phyloP scores from a whole-genome alignment of 1,140 invertebrate species.

The Calliopsis andreniformis region DNA sequence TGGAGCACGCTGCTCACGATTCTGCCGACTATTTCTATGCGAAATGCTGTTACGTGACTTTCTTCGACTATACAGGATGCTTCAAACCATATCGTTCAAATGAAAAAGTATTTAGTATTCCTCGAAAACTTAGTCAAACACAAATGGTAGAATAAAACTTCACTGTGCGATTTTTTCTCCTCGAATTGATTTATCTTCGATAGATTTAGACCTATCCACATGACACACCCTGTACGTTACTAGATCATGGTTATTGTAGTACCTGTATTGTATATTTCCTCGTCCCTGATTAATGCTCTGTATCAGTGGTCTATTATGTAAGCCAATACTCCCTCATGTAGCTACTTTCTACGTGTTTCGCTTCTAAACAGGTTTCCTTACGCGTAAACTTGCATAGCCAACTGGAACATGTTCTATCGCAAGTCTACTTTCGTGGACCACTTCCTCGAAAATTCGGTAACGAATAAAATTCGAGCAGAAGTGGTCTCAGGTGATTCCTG shows the following conservation, averaged over 20 bases:
- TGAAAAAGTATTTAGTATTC: too few relatives aligned
- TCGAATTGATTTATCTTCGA: too few relatives aligned
- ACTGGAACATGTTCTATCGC: neutral
- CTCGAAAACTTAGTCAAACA: too few relatives aligned
- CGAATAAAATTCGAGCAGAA: too few relatives aligned
- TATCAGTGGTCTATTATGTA: neutral
- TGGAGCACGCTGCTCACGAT: neutral
- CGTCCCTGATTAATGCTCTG: neutral
- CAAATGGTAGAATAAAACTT: too few relatives aligned
- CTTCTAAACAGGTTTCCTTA: conserved; percentile 17
- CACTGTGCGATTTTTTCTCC: too few relatives aligned
- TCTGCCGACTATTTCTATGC: neutral
- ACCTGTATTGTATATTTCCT: too few relatives aligned
- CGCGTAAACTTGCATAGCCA: neutral
- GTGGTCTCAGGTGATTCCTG: neutral
- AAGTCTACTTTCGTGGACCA: neutral
- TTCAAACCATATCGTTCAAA: too few relatives aligned
- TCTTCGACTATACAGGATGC: neutral
- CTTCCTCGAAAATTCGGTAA: neutral
- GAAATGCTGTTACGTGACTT: neutral
- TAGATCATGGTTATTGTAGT: neutral
- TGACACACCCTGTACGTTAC: neutral
- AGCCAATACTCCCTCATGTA: conserved; percentile 13
- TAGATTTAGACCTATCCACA: too few relatives aligned
- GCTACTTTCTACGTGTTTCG: conserved; percentile 38